Conservation (phyloP, 2,888 invertebrate genomes). For the Stratiomys singularior region DNA sequence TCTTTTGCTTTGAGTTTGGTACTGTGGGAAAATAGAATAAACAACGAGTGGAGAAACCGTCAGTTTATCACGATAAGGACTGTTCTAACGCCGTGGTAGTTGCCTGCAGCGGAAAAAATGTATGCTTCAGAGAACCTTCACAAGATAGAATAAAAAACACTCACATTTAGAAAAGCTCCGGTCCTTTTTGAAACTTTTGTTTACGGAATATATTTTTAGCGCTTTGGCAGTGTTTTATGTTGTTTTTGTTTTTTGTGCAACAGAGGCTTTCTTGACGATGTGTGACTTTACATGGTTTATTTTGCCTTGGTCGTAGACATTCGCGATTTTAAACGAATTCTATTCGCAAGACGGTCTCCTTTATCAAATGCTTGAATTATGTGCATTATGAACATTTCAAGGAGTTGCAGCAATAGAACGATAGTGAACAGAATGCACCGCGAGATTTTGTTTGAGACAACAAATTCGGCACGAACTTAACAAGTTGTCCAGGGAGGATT, state of each 20-base stretch:
- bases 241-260: neutral
- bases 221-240: slow-evolving; percentile 1
- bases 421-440: neutral
- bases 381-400: neutral
- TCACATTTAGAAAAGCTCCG: slow-evolving; percentile 6
- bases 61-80: slow-evolving; percentile 38
- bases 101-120: slow-evolving; percentile 15
- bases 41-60: neutral
- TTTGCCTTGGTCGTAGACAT: neutral
- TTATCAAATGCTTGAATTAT: slow-evolving; percentile 17
- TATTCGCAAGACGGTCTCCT: slow-evolving; percentile 24
- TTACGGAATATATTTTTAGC: neutral
- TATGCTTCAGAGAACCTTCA: slow-evolving; percentile 20
- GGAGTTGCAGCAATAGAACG: neutral
- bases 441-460: neutral
- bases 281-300: slow-evolving; percentile 11
- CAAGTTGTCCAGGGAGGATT: slow-evolving; percentile 8
- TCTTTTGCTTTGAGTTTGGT: slow-evolving; percentile 32
- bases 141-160: slow-evolving; percentile 12
- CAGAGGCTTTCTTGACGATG: neutral
- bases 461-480: slow-evolving; percentile 19
- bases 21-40: slow-evolving; percentile 30
- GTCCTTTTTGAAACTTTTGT: slow-evolving; percentile 36
- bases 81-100: slow-evolving; percentile 1
- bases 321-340: slow-evolving; percentile 33